Percentiles rank a stretch among this genome's conserved stretches.
Evolutionary conservation across 2,888 invertebrate genomes (phyloP).

Genomic region (Volucella zonaria): DNA sequence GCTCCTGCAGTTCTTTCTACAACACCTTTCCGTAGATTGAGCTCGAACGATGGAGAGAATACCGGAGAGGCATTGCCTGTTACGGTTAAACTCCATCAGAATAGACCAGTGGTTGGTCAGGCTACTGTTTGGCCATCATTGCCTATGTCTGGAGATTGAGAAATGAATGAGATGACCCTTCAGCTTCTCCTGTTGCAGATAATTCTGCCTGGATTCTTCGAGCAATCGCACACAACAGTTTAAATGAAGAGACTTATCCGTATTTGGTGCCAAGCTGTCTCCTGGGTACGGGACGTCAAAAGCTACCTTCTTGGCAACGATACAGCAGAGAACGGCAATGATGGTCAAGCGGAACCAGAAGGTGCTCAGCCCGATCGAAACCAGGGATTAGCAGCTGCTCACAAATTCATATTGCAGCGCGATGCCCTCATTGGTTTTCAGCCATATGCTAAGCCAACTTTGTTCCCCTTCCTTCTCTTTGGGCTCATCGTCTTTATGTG

Average conservation of each 20-base stretch:
- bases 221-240: conserved; percentile 96
- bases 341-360: conserved; percentile 78
- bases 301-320: conserved; percentile 94
- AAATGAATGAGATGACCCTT: conserved; percentile 96
- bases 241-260: conserved; percentile 96
- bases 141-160: conserved; percentile 94
- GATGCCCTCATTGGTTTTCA: conserved; percentile 94
- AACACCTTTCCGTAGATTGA: no score
- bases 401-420: conserved; percentile 93
- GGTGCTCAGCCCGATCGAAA: conserved; percentile 82
- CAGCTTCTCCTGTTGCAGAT: conserved; percentile 96
- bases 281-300: conserved; percentile 92
- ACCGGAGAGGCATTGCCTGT: no score
- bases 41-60: no score
- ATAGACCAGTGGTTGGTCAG: no score
- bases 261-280: conserved; percentile 92
- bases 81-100: no score
- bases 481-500: conserved; percentile 91
- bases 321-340: conserved; percentile 78
- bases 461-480: conserved; percentile 89
- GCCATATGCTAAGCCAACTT: conserved; percentile 90
- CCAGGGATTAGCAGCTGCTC: conserved; percentile 89
- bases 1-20: no score
- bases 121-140: conserved; percentile 93
- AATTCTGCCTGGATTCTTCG: conserved; percentile 96